Evolutionary conservation across 2,888 invertebrate genomes (phyloP).

Genomic region (Ischnura elegans): DNA sequence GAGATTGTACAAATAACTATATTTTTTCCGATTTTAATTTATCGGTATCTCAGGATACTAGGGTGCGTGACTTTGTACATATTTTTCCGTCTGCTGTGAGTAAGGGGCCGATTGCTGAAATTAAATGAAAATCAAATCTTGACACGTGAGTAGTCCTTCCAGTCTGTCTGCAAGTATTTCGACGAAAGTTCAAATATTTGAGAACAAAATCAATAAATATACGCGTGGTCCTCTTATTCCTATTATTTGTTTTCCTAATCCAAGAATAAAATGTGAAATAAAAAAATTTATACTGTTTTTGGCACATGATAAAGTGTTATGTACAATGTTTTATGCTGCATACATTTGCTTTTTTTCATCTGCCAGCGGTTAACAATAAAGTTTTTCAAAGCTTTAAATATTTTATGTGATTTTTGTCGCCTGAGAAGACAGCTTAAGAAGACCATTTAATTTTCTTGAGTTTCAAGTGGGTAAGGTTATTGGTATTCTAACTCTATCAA

Average conservation of each 20-base stretch:
- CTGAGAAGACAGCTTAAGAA: too few species aligned
- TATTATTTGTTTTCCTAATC: slow-evolving; percentile 59
- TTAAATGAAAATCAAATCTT: neutral
- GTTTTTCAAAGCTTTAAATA: slow-evolving; percentile 57
- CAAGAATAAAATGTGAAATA: slow-evolving; percentile 60
- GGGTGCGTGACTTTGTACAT: slow-evolving; percentile 50
- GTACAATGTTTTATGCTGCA: slow-evolving; percentile 67
- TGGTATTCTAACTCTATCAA: too few species aligned
- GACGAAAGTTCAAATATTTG: slow-evolving; percentile 53
- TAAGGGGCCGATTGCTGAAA: slow-evolving; percentile 56
- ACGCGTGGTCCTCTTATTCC: slow-evolving; percentile 61
- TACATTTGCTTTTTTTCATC: slow-evolving; percentile 67
- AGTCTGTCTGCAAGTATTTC: slow-evolving; percentile 60
- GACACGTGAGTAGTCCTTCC: slow-evolving; percentile 62
- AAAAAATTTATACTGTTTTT: slow-evolving; percentile 59
- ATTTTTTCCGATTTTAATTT: neutral
- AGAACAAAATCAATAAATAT: slow-evolving; percentile 3
- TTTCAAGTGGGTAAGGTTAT: too few species aligned
- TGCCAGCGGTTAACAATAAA: slow-evolving; percentile 67
- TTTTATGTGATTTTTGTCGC: neutral
- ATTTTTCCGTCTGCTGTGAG: slow-evolving; percentile 48
- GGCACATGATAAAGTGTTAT: slow-evolving; percentile 67
- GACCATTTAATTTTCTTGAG: too few species aligned
- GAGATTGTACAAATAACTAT: too few species aligned
- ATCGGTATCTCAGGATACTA: slow-evolving; percentile 42